phyloP scores from a whole-genome alignment of 2,113 vertebrate genomes.

The Felis chaus region DNA sequence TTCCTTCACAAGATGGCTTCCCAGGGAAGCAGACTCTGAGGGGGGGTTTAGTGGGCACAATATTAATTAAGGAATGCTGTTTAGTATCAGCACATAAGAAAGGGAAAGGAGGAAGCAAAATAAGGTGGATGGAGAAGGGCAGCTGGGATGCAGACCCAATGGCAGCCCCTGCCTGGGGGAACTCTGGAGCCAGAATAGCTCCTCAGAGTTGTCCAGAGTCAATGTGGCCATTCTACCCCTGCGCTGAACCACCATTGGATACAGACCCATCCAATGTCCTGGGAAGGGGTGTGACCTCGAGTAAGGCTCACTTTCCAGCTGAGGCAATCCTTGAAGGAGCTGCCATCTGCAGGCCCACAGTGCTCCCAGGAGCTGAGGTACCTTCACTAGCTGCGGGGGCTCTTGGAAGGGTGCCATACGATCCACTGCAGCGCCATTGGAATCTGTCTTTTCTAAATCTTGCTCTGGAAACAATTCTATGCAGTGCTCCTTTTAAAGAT shows the following conservation, averaged over 20 bases:
- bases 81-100: background rate
- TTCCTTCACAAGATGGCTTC: background rate
- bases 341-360: background rate
- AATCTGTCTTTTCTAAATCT: background rate
- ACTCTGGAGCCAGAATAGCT: background rate
- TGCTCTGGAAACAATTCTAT: background rate
- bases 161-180: background rate
- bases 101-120: background rate
- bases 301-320: background rate
- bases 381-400: background rate
- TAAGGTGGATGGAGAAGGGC: background rate
- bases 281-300: too few relatives aligned
- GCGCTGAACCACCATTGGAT: rapidly evolving
- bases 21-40: background rate
- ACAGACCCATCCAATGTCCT: background rate
- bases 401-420: rapidly evolving
- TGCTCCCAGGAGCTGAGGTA: background rate
- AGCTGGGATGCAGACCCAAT: background rate
- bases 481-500: background rate
- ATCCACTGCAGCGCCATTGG: background rate
- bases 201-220: background rate
- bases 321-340: background rate
- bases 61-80: background rate
- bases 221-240: background rate
- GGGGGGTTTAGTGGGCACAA: background rate